Evolutionary conservation across 2,797 vertebrate genomes (phyloP), one percentile per base, ranked within the genome.

Genomic region (Xerus rutilus): DNA sequence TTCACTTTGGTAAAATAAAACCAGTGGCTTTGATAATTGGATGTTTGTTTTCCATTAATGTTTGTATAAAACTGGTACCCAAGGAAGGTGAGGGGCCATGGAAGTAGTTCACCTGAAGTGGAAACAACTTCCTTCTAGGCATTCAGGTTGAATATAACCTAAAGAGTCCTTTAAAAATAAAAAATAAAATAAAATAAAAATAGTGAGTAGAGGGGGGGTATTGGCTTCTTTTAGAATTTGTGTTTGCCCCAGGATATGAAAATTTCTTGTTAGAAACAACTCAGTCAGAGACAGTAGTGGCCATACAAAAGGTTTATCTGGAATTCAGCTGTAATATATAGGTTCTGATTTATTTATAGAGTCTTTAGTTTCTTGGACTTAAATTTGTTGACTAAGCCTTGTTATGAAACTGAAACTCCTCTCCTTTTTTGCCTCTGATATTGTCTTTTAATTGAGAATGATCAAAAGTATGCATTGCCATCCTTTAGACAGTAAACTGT

Each of bases 41-140:
- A 32, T 97, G 91, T 96, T 97, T 95, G 86, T 35, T 91, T 79
- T 95, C 30, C 30, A 52, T 17, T 35, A 72, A 35, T 64, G 30
- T 67, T 94, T 89, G 77, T 91, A 82, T 23, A 93, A 76, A 90
- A 84, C 67, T 94, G 32, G 35, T n/a, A 43, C 59, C 76, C 43
- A 59, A 84, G 49, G 28, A 85, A 85, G 65, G 69, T 49, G 54
- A 91, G 30, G 43, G 86, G 47, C 18, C 70, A 73, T 43, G 35
- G 57, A 91, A 54, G 28, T 52, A 17, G 88, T 9, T 49, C 92
- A 74, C 3, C 3, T 43, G 67, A 96, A 94, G 13, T 91, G 30
- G 0, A 74, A 7, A 43, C 32, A 95, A 74, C 59, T 95, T 97
- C 49, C 83, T 95, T 77, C 91, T 81, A 39, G 28, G 70, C 52